Conservation (phyloP, 2,888 invertebrate genomes). For the Agrilus cyanescens region DNA sequence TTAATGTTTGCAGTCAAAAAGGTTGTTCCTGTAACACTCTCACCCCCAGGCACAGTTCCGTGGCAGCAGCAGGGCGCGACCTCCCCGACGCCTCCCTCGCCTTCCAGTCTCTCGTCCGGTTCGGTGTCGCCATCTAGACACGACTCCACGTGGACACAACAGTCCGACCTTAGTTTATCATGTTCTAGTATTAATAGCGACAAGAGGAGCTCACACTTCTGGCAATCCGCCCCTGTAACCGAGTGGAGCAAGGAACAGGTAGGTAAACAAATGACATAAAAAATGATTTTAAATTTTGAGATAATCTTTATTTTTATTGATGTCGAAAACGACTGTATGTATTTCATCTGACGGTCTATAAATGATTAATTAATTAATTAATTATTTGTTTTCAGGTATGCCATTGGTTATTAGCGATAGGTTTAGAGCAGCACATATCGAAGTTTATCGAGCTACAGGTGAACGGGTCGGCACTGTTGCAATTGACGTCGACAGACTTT, state of each 20-base stretch:
- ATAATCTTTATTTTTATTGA: no score
- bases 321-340: no score
- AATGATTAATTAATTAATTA: no score
- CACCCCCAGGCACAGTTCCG: slow-evolving; percentile 50
- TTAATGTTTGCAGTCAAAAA: slow-evolving; percentile 44
- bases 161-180: slow-evolving; percentile 46
- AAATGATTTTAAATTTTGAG: no score
- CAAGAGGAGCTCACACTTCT: slow-evolving; percentile 50
- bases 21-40: slow-evolving; percentile 50
- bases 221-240: slow-evolving; percentile 57
- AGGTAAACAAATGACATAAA: no score
- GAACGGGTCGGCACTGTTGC: slow-evolving; percentile 74
- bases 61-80: slow-evolving; percentile 44
- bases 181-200: slow-evolving; percentile 51
- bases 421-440: slow-evolving; percentile 76
- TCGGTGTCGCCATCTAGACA: slow-evolving; percentile 41
- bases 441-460: slow-evolving; percentile 83
- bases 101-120: slow-evolving; percentile 53
- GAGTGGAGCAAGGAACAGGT: slow-evolving; percentile 74
- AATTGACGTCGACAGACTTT: slow-evolving; percentile 82
- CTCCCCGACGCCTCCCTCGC: slow-evolving; percentile 47
- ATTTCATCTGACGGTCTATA: no score
- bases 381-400: slow-evolving; percentile 54
- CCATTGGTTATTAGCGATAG: slow-evolving; percentile 76
- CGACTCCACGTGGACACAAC: slow-evolving; percentile 39